phyloP scores from a whole-genome alignment of 2,888 invertebrate species.

The Mayetiola destructor region DNA sequence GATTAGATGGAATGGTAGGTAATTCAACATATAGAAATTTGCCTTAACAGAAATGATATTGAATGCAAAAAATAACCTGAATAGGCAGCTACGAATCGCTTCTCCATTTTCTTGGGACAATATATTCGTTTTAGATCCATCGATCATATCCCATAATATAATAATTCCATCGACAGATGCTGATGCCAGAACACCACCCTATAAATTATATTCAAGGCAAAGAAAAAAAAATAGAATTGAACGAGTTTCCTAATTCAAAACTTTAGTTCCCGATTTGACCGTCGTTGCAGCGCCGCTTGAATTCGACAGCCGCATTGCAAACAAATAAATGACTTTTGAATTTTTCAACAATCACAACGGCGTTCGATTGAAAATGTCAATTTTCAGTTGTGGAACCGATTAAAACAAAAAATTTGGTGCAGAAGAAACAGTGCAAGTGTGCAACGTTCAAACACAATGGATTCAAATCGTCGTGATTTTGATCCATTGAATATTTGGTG shows the following conservation, averaged over 20 bases:
- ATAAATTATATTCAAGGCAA: background rate
- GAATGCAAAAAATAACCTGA: slow-evolving; percentile 16
- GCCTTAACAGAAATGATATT: background rate
- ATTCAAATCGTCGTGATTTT: background rate
- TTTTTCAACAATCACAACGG: too few species aligned
- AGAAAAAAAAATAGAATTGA: background rate
- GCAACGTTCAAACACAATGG: background rate
- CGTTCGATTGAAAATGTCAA: too few species aligned
- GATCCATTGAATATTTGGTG: slow-evolving; percentile 10
- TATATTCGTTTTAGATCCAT: slow-evolving; percentile 42
- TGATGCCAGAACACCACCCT: slow-evolving; percentile 51
- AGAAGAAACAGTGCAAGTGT: background rate
- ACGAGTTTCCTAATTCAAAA: background rate
- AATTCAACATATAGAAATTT: background rate
- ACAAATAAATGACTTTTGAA: too few species aligned
- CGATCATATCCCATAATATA: slow-evolving; percentile 51
- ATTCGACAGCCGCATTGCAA: background rate
- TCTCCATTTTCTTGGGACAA: slow-evolving; percentile 52
- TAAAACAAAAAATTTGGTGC: background rate
- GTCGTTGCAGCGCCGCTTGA: background rate
- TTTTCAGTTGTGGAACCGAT: too few species aligned
- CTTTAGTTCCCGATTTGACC: background rate
- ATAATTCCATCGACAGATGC: slow-evolving; percentile 58
- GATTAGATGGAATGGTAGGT: background rate
- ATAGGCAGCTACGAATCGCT: slow-evolving; percentile 39